Percentiles rank a stretch among this genome's conserved stretches.
phyloP scores from a whole-genome alignment of 1,140 invertebrate species.

The Panulirus ornatus region DNA sequence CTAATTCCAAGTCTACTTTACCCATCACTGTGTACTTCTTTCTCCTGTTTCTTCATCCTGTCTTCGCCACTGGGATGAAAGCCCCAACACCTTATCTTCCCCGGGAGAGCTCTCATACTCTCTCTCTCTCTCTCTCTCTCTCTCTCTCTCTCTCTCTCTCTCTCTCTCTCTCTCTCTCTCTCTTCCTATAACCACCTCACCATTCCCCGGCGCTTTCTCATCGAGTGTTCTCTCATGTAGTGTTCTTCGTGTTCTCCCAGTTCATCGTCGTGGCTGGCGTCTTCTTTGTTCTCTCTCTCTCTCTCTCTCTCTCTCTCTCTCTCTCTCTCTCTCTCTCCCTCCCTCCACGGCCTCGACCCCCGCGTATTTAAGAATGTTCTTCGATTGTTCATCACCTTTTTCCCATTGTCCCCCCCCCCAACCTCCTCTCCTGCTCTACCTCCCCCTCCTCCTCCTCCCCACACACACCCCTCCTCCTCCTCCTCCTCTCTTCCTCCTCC shows the following conservation, averaged over 20 bases:
- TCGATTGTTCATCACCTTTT: not conserved
- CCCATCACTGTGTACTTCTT: too few species aligned
- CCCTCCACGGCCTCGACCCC: not conserved
- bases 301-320: not conserved
- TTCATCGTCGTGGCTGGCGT: not conserved
- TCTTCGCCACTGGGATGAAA: too few species aligned
- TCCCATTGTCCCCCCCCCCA: not conserved
- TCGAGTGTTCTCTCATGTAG: not conserved
- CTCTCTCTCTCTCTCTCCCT: not conserved
- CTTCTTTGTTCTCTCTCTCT: not conserved
- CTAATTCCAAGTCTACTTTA: too few species aligned
- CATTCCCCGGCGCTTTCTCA: not conserved
- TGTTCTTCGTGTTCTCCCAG: not conserved
- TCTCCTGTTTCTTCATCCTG: too few species aligned
- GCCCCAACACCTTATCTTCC: too few species aligned
- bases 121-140: not conserved
- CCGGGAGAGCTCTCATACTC: too few species aligned
- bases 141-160: not conserved
- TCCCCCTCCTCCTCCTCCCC: not conserved
- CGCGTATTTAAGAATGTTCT: not conserved
- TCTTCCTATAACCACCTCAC: not conserved
- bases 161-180: not conserved
- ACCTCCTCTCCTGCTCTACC: slow-evolving; percentile 15
- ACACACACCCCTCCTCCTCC: not conserved
- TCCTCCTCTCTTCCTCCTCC: not conserved